Percentiles rank a stretch among this genome's conserved stretches.
phyloP scores from a whole-genome alignment of 2,888 invertebrate species.

The Metalampra italica region DNA sequence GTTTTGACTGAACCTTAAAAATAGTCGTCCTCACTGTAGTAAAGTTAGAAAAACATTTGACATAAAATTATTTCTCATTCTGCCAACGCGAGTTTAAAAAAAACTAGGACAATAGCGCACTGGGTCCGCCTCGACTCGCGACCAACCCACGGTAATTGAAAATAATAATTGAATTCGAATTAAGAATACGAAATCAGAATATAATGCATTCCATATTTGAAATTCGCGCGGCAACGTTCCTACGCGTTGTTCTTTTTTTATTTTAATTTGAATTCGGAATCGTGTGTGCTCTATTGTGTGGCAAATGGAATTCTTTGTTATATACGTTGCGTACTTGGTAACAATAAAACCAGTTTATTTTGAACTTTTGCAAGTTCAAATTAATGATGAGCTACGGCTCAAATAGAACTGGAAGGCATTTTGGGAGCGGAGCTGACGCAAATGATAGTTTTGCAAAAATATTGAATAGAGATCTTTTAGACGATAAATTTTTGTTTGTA shows the following conservation, averaged over 20 bases:
- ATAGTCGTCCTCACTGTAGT: not conserved
- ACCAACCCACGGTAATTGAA: conserved; percentile 63
- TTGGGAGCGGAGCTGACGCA: conserved; percentile 21
- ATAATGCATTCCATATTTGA: conserved; percentile 67
- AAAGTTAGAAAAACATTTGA: not conserved
- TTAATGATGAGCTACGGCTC: conserved; percentile 1
- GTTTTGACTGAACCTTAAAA: no score
- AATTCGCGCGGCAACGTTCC: conserved; percentile 52
- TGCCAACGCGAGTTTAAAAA: conserved; percentile 21
- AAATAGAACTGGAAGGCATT: conserved; percentile 4
- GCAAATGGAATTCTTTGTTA: conserved; percentile 67
- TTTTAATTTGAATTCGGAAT: conserved; percentile 68
- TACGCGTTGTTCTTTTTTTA: conserved; percentile 52
- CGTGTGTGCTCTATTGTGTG: conserved; percentile 73
- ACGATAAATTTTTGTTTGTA: conserved; percentile 33
- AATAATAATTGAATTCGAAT: conserved; percentile 72
- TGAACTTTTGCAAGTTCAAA: conserved; percentile 24
- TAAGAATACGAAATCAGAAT: conserved; percentile 68
- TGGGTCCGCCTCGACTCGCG: conserved; percentile 39
- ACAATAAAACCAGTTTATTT: conserved; percentile 28
- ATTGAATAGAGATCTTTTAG: conserved; percentile 40
- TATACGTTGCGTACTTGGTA: conserved; percentile 47
- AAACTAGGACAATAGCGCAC: conserved; percentile 56
- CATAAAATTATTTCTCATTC: conserved; percentile 1
- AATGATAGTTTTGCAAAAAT: conserved; percentile 44